These are phyloP conservation scores for Strix aluco DNA, from an alignment of 2,113 vertebrate genomes.

Conservation along the genomic window DNA sequence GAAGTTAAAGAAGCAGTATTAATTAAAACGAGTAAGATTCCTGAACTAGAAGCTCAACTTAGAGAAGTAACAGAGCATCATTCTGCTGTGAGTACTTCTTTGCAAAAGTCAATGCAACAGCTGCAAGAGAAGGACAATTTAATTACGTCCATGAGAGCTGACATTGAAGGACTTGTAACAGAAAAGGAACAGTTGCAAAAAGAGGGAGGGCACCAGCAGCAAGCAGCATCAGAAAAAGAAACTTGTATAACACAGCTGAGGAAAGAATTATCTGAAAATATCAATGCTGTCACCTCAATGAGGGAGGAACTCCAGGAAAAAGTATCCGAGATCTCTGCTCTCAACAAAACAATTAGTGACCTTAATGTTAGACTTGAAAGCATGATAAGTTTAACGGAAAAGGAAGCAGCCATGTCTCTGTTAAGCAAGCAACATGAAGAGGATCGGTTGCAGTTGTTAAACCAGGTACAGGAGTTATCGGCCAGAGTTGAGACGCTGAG, in stretches of 20 bases:
- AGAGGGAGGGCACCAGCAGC: constrained; percentile 76
- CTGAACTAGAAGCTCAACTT: constrained; percentile 84
- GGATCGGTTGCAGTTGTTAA: constrained; percentile 68
- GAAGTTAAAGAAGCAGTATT: constrained; percentile 78
- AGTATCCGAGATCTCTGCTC: constrained; percentile 73
- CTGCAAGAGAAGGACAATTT: constrained; percentile 83
- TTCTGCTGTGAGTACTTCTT: constrained; percentile 73
- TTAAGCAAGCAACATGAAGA: constrained; percentile 79
- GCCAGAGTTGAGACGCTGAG: constrained; percentile 71
- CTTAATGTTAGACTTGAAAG: constrained; percentile 81
- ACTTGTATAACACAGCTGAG: constrained; percentile 82
- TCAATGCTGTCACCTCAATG: constrained; percentile 76
- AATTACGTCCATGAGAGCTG: constrained; percentile 80
- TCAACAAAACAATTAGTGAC: constrained; percentile 78
- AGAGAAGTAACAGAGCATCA: constrained; percentile 76
- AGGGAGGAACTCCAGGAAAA: constrained; percentile 82
- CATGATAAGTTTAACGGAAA: constrained; percentile 75
- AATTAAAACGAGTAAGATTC: constrained; percentile 69
- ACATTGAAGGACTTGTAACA: constrained; percentile 66
- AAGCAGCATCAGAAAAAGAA: constrained; percentile 83
- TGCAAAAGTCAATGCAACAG: constrained; percentile 79
- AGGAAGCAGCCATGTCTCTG: constrained; percentile 83
- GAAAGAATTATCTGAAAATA: constrained; percentile 81
- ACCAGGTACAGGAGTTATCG: constrained; percentile 76
- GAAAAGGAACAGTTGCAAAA: constrained; percentile 83